Percentiles rank a stretch among this genome's conserved stretches.
Conservation (phyloP, 1,140 invertebrate species). For the Hycleus phaleratus region DNA sequence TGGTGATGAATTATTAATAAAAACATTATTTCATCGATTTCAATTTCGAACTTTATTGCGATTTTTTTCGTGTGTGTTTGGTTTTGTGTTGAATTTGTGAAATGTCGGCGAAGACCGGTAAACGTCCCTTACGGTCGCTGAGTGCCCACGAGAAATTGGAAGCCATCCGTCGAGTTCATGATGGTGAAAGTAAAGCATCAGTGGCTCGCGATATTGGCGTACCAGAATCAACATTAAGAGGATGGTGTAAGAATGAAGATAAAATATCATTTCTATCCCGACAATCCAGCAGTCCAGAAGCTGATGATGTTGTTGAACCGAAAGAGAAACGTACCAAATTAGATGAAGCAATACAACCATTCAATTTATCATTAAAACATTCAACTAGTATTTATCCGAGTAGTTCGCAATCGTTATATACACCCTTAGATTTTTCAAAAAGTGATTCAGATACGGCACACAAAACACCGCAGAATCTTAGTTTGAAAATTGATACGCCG, state of each 20-base stretch:
- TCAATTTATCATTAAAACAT: slow-evolving; percentile 37
- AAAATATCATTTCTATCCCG: slow-evolving; percentile 65
- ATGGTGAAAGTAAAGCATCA: slow-evolving; percentile 73
- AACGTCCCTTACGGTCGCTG: slow-evolving; percentile 61
- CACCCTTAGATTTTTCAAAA: slow-evolving; percentile 16
- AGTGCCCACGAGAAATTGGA: slow-evolving; percentile 68
- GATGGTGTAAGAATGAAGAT: slow-evolving; percentile 78
- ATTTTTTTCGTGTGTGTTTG: no score
- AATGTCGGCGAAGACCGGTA: slow-evolving; percentile 45
- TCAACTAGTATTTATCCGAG: slow-evolving; percentile 7
- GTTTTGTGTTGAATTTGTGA: no score
- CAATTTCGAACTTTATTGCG: no score
- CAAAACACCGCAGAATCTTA: slow-evolving; percentile 16
- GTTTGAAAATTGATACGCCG: slow-evolving; percentile 11
- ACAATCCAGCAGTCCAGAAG: slow-evolving; percentile 55
- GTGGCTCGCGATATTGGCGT: slow-evolving; percentile 74
- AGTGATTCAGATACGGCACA: slow-evolving; percentile 35
- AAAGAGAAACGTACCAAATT: slow-evolving; percentile 47
- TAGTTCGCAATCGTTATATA: slow-evolving; percentile 3
- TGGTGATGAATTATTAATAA: slow-evolving; percentile 9
- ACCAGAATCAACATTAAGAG: slow-evolving; percentile 70
- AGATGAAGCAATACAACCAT: slow-evolving; percentile 36
- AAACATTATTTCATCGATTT: background rate
- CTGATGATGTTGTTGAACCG: slow-evolving; percentile 33
- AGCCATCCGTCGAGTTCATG: slow-evolving; percentile 69